A percentile compares a stretch with the other conserved stretches of the same genome.
These are phyloP conservation scores for Phymastichus coffea DNA, from an alignment of 1,140 invertebrate genomes.

Conservation along the genomic window DNA sequence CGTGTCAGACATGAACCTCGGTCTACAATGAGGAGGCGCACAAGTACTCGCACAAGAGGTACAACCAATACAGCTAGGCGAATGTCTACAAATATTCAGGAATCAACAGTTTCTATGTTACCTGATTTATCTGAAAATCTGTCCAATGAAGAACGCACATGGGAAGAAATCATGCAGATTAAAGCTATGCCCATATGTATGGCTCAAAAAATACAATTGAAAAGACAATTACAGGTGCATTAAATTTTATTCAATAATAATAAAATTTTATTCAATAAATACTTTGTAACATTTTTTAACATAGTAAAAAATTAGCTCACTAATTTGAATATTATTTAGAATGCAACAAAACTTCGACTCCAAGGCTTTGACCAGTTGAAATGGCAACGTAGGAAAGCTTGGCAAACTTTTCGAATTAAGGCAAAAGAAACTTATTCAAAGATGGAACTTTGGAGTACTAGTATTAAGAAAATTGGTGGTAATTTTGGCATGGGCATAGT, in stretches of 20 bases:
- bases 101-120: slow-evolving; percentile 72
- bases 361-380: slow-evolving; percentile 78
- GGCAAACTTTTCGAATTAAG: slow-evolving; percentile 62
- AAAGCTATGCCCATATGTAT: slow-evolving; percentile 80
- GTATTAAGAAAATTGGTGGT: slow-evolving; percentile 74
- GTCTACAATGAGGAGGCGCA: slow-evolving; percentile 62
- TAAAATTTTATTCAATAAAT: not conserved
- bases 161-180: slow-evolving; percentile 84
- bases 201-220: slow-evolving; percentile 76
- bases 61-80: slow-evolving; percentile 66
- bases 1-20: slow-evolving; percentile 56
- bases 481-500: slow-evolving; percentile 79
- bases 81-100: slow-evolving; percentile 64
- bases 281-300: not conserved
- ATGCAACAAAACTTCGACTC: slow-evolving; percentile 73
- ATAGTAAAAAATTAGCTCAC: not conserved
- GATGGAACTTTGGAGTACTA: slow-evolving; percentile 70
- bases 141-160: slow-evolving; percentile 79
- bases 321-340: slow-evolving; percentile 56
- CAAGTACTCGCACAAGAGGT: slow-evolving; percentile 64
- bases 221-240: slow-evolving; percentile 72
- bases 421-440: slow-evolving; percentile 66
- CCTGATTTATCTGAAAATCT: slow-evolving; percentile 77
- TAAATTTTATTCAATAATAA: slow-evolving; percentile 7
- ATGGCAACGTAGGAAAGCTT: slow-evolving; percentile 72